Percentiles rank a stretch among this genome's conserved stretches.
These are phyloP conservation scores for Dioctria rufipes DNA, from an alignment of 2,888 invertebrate species.

Conservation along the genomic window DNA sequence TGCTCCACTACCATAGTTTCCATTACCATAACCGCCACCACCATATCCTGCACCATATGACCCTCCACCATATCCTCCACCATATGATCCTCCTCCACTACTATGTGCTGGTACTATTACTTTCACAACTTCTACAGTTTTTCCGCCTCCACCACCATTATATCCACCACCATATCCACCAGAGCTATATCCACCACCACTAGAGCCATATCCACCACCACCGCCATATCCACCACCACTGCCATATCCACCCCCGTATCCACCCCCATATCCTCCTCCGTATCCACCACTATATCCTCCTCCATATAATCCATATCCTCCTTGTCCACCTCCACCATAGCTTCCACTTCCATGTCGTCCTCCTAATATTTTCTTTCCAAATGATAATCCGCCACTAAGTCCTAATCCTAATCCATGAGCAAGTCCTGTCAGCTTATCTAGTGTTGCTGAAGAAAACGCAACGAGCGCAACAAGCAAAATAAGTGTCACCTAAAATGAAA, in stretches of 20 bases:
- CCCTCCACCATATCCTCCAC: constrained; percentile 45
- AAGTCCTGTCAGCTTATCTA: constrained; percentile 32
- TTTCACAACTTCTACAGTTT: neutral
- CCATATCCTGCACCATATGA: constrained; percentile 48
- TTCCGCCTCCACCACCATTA: constrained; percentile 45
- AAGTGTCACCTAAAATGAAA: constrained; percentile 7
- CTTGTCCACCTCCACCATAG: constrained; percentile 41
- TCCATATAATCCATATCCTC: constrained; percentile 21
- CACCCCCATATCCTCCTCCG: constrained; percentile 29
- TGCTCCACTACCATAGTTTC: constrained; percentile 54
- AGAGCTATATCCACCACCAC: neutral
- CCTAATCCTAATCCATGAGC: constrained; percentile 31
- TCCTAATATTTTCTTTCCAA: neutral
- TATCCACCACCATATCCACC: constrained; percentile 13
- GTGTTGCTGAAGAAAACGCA: constrained; percentile 1
- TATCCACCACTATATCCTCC: constrained; percentile 53
- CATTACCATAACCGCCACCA: constrained; percentile 43
- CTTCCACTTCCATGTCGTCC: constrained; percentile 30
- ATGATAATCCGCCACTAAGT: constrained; percentile 51
- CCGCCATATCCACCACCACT: constrained; percentile 9
- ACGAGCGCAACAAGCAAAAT: constrained; percentile 7
- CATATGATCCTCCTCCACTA: constrained; percentile 17
- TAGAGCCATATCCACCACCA: neutral
- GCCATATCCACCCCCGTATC: no score
- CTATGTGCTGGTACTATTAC: constrained; percentile 1